Evolutionary conservation across 92 coral and sea anemone species (phyloP), one percentile per base, ranked within the genome.

Genomic region (Phenganax marumi): DNA sequence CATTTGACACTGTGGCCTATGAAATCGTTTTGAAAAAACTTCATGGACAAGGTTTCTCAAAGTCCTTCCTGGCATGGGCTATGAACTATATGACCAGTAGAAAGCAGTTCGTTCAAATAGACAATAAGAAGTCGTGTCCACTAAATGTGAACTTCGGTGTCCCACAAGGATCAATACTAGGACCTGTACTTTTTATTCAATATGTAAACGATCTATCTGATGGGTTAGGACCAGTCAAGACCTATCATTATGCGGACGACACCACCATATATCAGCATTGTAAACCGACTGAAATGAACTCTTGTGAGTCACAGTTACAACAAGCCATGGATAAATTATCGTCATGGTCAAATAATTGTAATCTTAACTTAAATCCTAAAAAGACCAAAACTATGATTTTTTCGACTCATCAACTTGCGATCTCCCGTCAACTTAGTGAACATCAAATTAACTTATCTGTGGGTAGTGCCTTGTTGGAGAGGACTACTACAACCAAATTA

Each of bases 91-190:
- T 76, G 49, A 76, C 81, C 26, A 48, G 81, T 63, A 58, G 81
- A 22, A 73, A 73, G 70, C 69, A 83, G 82, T 83, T 83, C 39
- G 82, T 73, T 57, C 82, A 73, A 53, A 54, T 83, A 52, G 86
- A 83, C 47, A 82, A 72, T 70, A 83, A 72, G 51, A 17, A 64
- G 53, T 73, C 86, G 10, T 54, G 70, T 54, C 22, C 53, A 54
- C 43, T 57, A 60, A 79, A 83, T n/a, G 51, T 64, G 8, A 63
- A 24, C 47, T 83, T 83, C 51, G 86, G 86, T 62, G 86, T 83
- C 26, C 86, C 82, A 18, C 86, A 83, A 70, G 81, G 81, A 43
- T 83, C 86, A 25, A 63, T 83, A 48, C 80, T 52, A 10, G 86
- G 86, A 72, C 81, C 86, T 57, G 81, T 70, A 16, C 55, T 82